Base-by-base conservation (phyloP, 2,797 vertebrate genomes). In the Apogon hyalosoma region DNA sequence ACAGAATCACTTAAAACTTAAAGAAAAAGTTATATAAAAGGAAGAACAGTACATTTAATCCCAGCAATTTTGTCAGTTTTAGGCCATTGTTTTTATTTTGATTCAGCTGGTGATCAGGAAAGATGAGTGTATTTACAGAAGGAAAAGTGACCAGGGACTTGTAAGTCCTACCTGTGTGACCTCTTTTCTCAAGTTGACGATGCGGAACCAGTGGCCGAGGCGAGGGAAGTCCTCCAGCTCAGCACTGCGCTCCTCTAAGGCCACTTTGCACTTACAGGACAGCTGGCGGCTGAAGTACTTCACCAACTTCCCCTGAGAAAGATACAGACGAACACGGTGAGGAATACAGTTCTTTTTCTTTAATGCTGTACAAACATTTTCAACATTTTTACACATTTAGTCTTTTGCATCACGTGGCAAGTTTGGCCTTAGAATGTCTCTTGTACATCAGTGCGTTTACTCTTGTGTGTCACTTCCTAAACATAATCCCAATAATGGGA, bases 231-330 rank as follows among this genome's bases (percentile, higher is more conserved):
- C 95, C 11, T 98, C 96, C 81, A 99, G 94, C 82, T 98, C 95
- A 0, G 94, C 93, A 0, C 92, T 97, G 70, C 95, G 94, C 63
- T 99, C 97, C 92, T 96, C 96, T 90, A 96, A 91, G 54, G 97
- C 93, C 91, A 99, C 97, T 93, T 97, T 98, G 90, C 94, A 93
- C 88, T 99, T 99, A 88, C 96, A 99, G 81, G 97, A 99, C 86
- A 99, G 95, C 94, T 99, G 98, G 73, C 97, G 94, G 92, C 97
- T 99, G 92, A 99, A 98, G 87, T 99, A 99, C 73, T 98, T 99
- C 79, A 99, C 98, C 94, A 99, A 92, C 84, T 98, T 99, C 90
- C 97, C 97, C 98, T 99, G 93, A 1, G 75, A 16, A 61, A 0
- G 11, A 42, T 69, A 79, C 13, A n/a, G 28, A 54, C n/a, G 38